Percentiles rank a stretch among this genome's conserved stretches.
These are phyloP conservation scores for Terebella lapidaria DNA, from an alignment of 2,888 invertebrate genomes.

Conservation along the genomic window DNA sequence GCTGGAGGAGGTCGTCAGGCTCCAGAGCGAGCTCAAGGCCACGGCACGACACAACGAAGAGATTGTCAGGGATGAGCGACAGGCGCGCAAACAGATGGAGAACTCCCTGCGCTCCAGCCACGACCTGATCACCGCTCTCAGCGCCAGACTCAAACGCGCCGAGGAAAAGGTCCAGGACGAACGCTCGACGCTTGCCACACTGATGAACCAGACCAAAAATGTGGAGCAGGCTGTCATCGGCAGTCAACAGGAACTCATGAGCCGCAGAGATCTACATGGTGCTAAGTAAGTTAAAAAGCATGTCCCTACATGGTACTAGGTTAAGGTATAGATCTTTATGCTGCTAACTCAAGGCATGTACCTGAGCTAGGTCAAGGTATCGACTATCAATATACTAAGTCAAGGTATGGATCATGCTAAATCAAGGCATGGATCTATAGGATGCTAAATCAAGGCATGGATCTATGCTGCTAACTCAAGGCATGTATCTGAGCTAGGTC, in stretches of 20 bases:
- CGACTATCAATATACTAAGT: too few species aligned
- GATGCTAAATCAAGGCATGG: too few species aligned
- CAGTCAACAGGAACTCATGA: constrained; percentile 43
- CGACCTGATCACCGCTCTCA: constrained; percentile 44
- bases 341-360: neutral
- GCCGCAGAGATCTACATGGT: constrained; percentile 32
- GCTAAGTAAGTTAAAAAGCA: too few species aligned
- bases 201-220: constrained; percentile 44
- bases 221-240: constrained; percentile 46
- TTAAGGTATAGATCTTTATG: neutral
- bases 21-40: constrained; percentile 45
- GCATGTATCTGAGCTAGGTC: too few species aligned
- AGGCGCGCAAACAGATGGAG: constrained; percentile 43
- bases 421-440: too few species aligned
- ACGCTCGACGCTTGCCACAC: constrained; percentile 34
- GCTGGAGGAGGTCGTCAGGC: constrained; percentile 49
- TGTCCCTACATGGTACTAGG: neutral
- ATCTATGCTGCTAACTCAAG: too few species aligned
- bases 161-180: constrained; percentile 48
- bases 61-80: constrained; percentile 41
- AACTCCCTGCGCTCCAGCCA: constrained; percentile 41
- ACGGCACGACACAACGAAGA: constrained; percentile 43
- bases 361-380: too few species aligned
- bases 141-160: constrained; percentile 37
- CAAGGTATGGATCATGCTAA: too few species aligned